Base-by-base conservation (phyloP, 1,140 invertebrate genomes). In the Epicauta chinensis region DNA sequence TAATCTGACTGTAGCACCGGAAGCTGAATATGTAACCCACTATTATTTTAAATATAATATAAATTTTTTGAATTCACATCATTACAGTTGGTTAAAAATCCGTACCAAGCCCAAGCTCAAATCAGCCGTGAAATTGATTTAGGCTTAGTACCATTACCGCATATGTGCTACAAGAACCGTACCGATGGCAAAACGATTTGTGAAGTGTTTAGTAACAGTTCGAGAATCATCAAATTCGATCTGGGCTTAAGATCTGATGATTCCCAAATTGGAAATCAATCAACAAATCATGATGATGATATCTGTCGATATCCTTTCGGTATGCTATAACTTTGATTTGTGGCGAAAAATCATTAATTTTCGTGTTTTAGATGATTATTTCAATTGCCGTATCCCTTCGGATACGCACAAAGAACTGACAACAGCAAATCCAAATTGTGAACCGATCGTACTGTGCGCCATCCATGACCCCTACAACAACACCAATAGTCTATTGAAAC, bases 381-480 rank as follows among this genome's bases (percentile, higher is more conserved):
- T 83, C 54, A 65, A 73, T 41, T 83, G 80, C 57, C 67, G 77
- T 6, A 78, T 83, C 43, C 77, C 78, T 1, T 23, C 55, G 0
- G 58, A 68, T 61, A 64, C 37, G 3, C 14, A 13, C 4, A 14
- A 57, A 14, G 51, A 62, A 11, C 32, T 65, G 12, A 53, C 41
- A 54, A 52, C n/a, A n/a, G n/a, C 12, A 13, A 62, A n/a, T 11
- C 9, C 0, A 60, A 13, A 58, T 50, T 81, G 80, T 54, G 71
- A 72, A 13, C 78, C 80, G 6, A 75, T 79, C 2, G 77, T 89
- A 34, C 74, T 83, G 49, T 89, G 87, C 56, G 75, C 79, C 56
- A 74, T 87, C 6, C 68, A 79, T 7, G 74, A 86, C 67, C 81
- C 84, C 0, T 87, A 85, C 60, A 78, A 80, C 45, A 70, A 76